A percentile compares a stretch with the other conserved stretches of the same genome.
Evolutionary conservation across 1,140 invertebrate species (phyloP).

Genomic region (Leucophenga varia): DNA sequence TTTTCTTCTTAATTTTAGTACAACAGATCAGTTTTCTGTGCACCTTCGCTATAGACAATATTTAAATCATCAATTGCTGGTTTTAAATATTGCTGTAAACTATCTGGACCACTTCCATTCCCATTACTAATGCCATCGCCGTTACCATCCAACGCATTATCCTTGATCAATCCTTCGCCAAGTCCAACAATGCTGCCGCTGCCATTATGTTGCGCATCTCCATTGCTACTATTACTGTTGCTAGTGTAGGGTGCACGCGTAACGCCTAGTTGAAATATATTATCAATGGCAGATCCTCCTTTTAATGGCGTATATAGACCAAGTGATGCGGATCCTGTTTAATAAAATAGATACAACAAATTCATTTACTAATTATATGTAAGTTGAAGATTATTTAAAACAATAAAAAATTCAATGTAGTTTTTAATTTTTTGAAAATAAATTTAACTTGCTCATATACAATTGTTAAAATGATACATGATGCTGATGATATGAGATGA

Average conservation of each 20-base stretch:
- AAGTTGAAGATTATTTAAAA: too few relatives aligned
- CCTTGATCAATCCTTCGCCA: slow-evolving; percentile 34
- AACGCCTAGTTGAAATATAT: slow-evolving; percentile 66
- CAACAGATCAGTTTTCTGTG: slow-evolving; percentile 64
- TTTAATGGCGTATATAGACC: slow-evolving; percentile 67
- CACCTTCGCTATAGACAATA: slow-evolving; percentile 64
- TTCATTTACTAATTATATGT: slow-evolving; percentile 1
- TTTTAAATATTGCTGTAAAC: slow-evolving; percentile 59
- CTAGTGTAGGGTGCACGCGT: slow-evolving; percentile 54
- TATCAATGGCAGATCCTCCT: slow-evolving; percentile 58
- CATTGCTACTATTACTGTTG: slow-evolving; percentile 31
- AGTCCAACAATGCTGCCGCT: slow-evolving; percentile 30
- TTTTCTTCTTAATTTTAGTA: slow-evolving; percentile 54
- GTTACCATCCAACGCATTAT: slow-evolving; percentile 11
- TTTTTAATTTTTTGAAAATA: background rate
- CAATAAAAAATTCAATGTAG: background rate
- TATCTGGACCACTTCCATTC: slow-evolving; percentile 12
- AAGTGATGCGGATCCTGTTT: slow-evolving; percentile 55
- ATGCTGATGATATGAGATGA: background rate
- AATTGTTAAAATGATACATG: background rate
- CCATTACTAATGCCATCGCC: slow-evolving; percentile 4
- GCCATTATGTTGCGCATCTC: slow-evolving; percentile 11
- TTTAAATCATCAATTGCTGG: slow-evolving; percentile 61
- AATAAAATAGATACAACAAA: slow-evolving; percentile 1
- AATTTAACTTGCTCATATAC: background rate